Percentiles rank a stretch among this genome's conserved stretches.
Evolutionary conservation across 1,140 invertebrate genomes (phyloP).

Genomic region (Batillaria attramentaria): DNA sequence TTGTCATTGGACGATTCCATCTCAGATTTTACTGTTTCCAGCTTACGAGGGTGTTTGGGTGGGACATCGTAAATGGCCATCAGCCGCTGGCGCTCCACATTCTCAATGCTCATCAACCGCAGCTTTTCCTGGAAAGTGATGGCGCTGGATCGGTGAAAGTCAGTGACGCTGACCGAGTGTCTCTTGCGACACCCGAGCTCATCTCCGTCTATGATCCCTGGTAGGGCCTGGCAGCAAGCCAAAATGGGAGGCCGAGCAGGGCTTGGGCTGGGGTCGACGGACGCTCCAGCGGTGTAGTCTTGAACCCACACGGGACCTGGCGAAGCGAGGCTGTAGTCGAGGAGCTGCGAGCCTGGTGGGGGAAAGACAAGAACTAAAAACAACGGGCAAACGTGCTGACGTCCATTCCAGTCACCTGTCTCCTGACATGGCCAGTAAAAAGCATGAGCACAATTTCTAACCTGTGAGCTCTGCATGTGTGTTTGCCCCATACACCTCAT

Average conservation of each 20-base stretch:
- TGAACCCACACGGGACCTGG: constrained; percentile 16
- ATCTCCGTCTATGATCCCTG: constrained; percentile 37
- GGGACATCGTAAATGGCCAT: constrained; percentile 66
- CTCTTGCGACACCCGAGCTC: constrained; percentile 58
- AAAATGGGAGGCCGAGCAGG: constrained; percentile 25
- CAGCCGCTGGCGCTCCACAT: constrained; percentile 54
- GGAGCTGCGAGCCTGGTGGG: constrained; percentile 25
- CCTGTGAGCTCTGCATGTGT: too few species aligned
- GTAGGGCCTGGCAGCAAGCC: constrained; percentile 38
- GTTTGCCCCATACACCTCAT: too few species aligned
- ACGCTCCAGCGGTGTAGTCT: background rate
- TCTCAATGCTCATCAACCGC: constrained; percentile 57
- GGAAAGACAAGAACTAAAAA: background rate
- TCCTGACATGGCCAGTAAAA: too few species aligned
- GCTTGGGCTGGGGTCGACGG: too few species aligned
- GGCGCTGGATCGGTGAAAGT: constrained; percentile 56
- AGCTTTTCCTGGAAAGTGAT: constrained; percentile 49
- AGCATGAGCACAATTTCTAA: too few species aligned
- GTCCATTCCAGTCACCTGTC: too few species aligned
- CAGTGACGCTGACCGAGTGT: constrained; percentile 63
- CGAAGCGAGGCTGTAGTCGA: constrained; percentile 32
- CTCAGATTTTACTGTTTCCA: background rate
- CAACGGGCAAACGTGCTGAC: background rate
- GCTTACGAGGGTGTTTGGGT: constrained; percentile 46
- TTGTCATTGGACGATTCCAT: background rate